Conservation (phyloP, 2,888 invertebrate genomes). For the Pollenia angustigena region DNA sequence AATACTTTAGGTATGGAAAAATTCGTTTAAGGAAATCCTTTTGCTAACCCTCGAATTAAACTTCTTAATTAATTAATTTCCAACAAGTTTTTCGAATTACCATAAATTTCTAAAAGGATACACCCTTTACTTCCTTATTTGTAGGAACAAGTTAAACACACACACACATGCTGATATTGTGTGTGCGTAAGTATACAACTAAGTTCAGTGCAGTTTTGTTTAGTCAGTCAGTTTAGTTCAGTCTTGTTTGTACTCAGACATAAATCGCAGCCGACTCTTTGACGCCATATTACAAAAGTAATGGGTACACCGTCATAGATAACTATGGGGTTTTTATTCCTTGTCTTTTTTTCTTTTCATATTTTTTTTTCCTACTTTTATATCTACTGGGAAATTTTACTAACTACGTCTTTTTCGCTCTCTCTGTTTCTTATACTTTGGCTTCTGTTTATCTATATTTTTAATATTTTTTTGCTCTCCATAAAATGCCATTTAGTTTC, state of each 20-base stretch:
- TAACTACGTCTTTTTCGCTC: constrained; percentile 47
- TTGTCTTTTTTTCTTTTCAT: not conserved
- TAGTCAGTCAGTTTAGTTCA: constrained; percentile 38
- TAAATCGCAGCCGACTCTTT: constrained; percentile 70
- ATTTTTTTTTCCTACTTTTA: not conserved
- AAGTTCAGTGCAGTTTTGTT: constrained; percentile 38
- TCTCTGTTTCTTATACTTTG: not conserved
- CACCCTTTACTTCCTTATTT: constrained; percentile 23
- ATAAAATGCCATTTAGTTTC: constrained; percentile 38
- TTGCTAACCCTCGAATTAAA: not conserved
- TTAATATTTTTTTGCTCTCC: constrained; percentile 26
- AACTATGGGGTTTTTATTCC: constrained; percentile 63
- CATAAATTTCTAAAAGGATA: not conserved
- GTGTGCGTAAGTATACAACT: not conserved
- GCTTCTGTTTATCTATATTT: constrained; percentile 20
- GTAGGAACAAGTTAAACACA: not conserved
- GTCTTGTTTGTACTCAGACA: constrained; percentile 29
- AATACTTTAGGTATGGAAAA: too few species aligned
- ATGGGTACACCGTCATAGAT: constrained; percentile 69
- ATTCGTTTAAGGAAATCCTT: too few species aligned
- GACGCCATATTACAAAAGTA: constrained; percentile 73
- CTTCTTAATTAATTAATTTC: not conserved
- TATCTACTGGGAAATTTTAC: constrained; percentile 65
- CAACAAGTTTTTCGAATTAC: not conserved
- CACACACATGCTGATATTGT: not conserved